Evolutionary conservation across 1,140 invertebrate species (phyloP), one percentile per base, ranked within the genome.

Genomic region (Drosophila bifasciata): DNA sequence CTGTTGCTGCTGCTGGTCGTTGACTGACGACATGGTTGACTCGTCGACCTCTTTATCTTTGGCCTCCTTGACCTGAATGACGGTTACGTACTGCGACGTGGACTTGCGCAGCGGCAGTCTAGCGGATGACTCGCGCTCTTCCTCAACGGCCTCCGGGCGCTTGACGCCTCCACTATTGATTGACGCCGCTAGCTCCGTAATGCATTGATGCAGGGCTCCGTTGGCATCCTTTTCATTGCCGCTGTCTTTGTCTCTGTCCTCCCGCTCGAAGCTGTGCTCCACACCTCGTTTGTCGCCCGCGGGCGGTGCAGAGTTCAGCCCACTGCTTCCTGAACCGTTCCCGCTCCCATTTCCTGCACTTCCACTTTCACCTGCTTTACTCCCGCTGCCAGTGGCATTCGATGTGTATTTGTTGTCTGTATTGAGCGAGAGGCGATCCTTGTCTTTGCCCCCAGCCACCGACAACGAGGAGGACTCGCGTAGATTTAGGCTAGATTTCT

Each of bases 71-170:
- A 97, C 96, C 94, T 97, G 95, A 70, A 97, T 97, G 49, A 97
- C 96, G 59, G 96, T 97, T 63, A 97, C 94, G 93, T 97, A 97
- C 92, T 96, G 96, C 91, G 95, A 94, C 89, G 93, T 94, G 93
- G 83, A 92, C 68, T 93, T 92, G 59, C 71, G 66, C 68, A 74
- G 11, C 41, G 73, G 60, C 59, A 52, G 36, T 45, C 46, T 40
- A 13, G 19, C 36, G 43, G 5, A 25, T 23, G 19, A 48, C 19
- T 62, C 66, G 41, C 43, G 45, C n/a, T 71, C 43, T 11, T 17
- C n/a, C 9, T 57, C 44, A 36, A 36, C 32, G 32, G 11, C 3
- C 9, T 36, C 32, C 11, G 11, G 32, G 3, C 11, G 32, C 11
- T 36, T 36, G 28, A 32, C 28, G 16, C 40, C 61, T 25, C 21